Base-by-base conservation (phyloP, 2,797 vertebrate genomes). In the Jordanella pulchra region DNA sequence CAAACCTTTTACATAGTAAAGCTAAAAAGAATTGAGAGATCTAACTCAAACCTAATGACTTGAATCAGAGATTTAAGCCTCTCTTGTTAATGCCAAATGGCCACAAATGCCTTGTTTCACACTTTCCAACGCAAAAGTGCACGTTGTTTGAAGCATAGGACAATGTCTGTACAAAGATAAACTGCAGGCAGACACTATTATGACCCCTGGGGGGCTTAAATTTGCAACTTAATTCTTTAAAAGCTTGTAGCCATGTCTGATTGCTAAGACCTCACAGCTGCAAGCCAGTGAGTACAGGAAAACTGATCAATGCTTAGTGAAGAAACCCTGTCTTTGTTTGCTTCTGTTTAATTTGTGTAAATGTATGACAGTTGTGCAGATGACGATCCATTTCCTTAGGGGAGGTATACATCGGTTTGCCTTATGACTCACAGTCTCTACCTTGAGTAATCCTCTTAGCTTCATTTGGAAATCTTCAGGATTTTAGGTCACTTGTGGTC, bases 241-340 rank as follows among this genome's bases (percentile, higher is more conserved):
- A 71, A 80, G 84, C 85, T 86, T 78, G 77, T 77, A 88, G 82
- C 75, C 25, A 85, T 83, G 80, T 84, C 81, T 91, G 78, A 83
- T 87, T 85, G 83, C 68, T 81, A 77, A 89, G 87, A 89, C 80
- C 76, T 86, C 79, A 58, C 82, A 83, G 85, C 89, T 86, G 86
- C 76, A 74, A 79, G 85, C 72, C 75, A 75, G 61, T 56, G 18
- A 75, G 61, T 56, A 15, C 68, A 85, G 75, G 72, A 72, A 72
- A 68, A 69, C 55, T 73, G 60, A 71, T 69, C 86, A 86, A 86
- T 69, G 74, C 78, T 73, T 72, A 67, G 67, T 42, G 21, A 68
- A 17, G 69, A 27, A 23, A 80, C 69, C 65, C 69, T 67, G 73
- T 77, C 67, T 70, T 25, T 75, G 54, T 70, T n/a, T 63, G 61